Conservation (phyloP, 92 coral and sea anemone species). For the Blastomussa wellsi region DNA sequence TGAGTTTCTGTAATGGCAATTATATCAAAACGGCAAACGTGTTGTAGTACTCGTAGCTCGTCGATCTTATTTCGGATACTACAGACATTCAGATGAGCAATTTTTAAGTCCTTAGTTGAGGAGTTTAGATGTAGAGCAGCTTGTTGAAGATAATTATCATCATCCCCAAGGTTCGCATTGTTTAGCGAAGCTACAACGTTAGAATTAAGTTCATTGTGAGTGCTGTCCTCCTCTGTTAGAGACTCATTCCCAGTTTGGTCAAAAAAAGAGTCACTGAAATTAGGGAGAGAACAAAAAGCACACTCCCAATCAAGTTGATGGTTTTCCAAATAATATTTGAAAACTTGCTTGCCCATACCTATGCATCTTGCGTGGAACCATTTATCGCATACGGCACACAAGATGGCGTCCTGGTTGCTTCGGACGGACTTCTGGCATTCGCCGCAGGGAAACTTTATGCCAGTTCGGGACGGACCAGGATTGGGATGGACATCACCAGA, state of each 20-base stretch:
- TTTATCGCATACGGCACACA: conserved; percentile 11
- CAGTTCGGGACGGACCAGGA: not conserved
- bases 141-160: conserved; percentile 9
- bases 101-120: conserved; percentile 35
- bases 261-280: too few species aligned
- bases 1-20: conserved; percentile 55
- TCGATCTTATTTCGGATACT: conserved; percentile 55
- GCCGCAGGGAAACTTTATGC: conserved; percentile 40
- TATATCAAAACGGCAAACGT: conserved; percentile 23
- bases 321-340: conserved; percentile 22
- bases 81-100: conserved; percentile 47
- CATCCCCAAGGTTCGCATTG: not conserved
- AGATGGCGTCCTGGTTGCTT: conserved; percentile 55
- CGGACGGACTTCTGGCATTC: conserved; percentile 32
- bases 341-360: not conserved
- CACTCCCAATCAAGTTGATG: conserved; percentile 23
- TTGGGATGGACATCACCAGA: not conserved
- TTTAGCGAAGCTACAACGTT: too few species aligned
- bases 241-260: too few species aligned
- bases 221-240: too few species aligned
- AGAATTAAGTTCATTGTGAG: too few species aligned
- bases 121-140: conserved; percentile 19
- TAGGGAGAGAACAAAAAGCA: conserved; percentile 17
- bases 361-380: conserved; percentile 47
- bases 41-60: conserved; percentile 39